Percentiles rank a stretch among this genome's conserved stretches.
Conservation (phyloP, 2,888 invertebrate species). For the Nemotelus pantherinus region DNA sequence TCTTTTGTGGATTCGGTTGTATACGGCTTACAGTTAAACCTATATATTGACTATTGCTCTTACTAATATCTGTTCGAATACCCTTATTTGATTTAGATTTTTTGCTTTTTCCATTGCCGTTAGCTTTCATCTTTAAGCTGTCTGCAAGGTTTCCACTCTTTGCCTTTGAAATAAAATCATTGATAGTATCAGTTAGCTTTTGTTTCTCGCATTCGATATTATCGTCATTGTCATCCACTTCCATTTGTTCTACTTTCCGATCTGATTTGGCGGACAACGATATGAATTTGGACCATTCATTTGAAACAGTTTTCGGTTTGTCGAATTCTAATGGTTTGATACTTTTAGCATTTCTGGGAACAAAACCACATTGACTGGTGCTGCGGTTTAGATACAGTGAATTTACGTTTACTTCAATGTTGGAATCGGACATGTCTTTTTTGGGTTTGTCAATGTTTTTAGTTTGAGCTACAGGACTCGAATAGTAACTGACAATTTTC, state of each 20-base stretch:
- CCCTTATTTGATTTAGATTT: not conserved
- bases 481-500: constrained; percentile 19
- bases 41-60: not conserved
- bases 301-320: not conserved
- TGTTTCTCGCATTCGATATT: constrained; percentile 1
- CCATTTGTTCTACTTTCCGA: constrained; percentile 5
- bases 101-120: not conserved
- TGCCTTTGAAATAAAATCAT: not conserved
- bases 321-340: constrained; percentile 1
- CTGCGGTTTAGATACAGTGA: constrained; percentile 12
- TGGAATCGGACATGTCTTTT: not conserved
- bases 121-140: not conserved
- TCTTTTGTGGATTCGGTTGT: constrained; percentile 32
- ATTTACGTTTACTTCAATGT: too few species aligned
- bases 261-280: constrained; percentile 13
- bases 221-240: constrained; percentile 18
- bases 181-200: not conserved
- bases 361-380: constrained; percentile 17
- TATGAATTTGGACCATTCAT: constrained; percentile 33
- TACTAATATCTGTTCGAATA: too few species aligned
- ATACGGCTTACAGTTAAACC: constrained; percentile 24
- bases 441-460: not conserved
- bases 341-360: not conserved
- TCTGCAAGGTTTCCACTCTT: not conserved
- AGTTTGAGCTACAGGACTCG: not conserved